These are phyloP conservation scores for Aphrophora alni DNA, from an alignment of 2,888 invertebrate genomes.

Conservation along the genomic window DNA sequence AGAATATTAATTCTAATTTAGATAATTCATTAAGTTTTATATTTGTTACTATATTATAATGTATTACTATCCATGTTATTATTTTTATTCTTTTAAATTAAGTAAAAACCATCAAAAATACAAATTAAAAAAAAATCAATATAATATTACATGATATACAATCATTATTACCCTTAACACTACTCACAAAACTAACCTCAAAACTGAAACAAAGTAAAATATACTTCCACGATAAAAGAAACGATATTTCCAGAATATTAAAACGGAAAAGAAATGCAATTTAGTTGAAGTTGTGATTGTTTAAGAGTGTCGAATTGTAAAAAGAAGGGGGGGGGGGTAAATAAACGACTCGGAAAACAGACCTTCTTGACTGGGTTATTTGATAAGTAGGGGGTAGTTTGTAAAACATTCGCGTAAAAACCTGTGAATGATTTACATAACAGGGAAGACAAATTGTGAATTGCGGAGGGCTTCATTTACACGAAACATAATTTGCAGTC, in stretches of 20 bases:
- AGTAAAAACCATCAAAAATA: too few relatives aligned
- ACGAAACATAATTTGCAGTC: too few relatives aligned
- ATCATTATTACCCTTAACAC: too few relatives aligned
- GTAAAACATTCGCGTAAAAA: slow-evolving; percentile 9
- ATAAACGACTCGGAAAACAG: neutral
- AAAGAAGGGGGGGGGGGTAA: neutral
- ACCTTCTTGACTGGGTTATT: neutral
- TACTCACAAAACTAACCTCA: too few relatives aligned
- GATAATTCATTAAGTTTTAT: too few relatives aligned
- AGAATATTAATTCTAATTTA: too few relatives aligned
- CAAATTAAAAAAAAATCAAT: too few relatives aligned
- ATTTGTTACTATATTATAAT: too few relatives aligned
- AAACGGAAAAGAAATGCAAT: neutral
- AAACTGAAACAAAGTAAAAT: too few relatives aligned
- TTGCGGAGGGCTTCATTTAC: neutral
- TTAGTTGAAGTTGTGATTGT: slow-evolving; percentile 6
- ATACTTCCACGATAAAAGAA: neutral
- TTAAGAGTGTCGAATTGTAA: neutral
- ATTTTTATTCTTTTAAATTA: too few relatives aligned
- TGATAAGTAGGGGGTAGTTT: slow-evolving; percentile 2
- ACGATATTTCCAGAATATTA: neutral
- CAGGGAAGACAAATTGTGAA: neutral
- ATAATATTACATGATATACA: too few relatives aligned
- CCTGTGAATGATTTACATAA: neutral
- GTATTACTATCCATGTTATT: too few relatives aligned